Conservation (phyloP, 1,140 invertebrate genomes). For the Danaus melanippus region DNA sequence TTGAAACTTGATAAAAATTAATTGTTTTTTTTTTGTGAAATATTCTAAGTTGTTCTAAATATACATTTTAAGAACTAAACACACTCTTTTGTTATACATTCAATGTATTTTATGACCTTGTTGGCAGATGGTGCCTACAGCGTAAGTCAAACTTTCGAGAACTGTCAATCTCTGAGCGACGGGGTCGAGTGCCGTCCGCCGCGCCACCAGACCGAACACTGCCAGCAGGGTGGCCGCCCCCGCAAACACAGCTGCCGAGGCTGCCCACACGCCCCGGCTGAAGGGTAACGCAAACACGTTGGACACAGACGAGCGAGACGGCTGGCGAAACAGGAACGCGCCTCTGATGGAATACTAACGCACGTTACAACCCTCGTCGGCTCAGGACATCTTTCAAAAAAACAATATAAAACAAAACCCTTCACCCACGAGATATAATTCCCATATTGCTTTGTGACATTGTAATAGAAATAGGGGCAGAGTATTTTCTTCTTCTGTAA, state of each 20-base stretch:
- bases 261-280: constrained; percentile 74
- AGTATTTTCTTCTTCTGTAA: constrained; percentile 2
- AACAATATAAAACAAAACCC: too few relatives aligned
- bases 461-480: too few relatives aligned
- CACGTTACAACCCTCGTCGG: too few relatives aligned
- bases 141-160: constrained; percentile 64
- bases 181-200: constrained; percentile 24
- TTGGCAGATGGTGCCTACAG: constrained; percentile 75
- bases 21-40: too few relatives aligned
- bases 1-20: too few relatives aligned
- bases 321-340: constrained; percentile 76
- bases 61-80: too few relatives aligned
- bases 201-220: constrained; percentile 26
- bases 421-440: too few relatives aligned
- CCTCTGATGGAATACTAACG: constrained; percentile 27
- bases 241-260: constrained; percentile 42
- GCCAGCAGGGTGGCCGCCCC: constrained; percentile 37
- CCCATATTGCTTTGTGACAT: too few relatives aligned
- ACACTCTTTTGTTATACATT: too few relatives aligned
- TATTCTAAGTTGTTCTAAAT: too few relatives aligned
- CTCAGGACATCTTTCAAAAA: too few relatives aligned
- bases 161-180: constrained; percentile 40
- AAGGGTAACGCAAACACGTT: constrained; percentile 80
- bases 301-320: constrained; percentile 75
- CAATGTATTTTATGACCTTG: constrained; percentile 61